Conservation (phyloP, 2,113 vertebrate species). For the Pelobates fuscus region DNA sequence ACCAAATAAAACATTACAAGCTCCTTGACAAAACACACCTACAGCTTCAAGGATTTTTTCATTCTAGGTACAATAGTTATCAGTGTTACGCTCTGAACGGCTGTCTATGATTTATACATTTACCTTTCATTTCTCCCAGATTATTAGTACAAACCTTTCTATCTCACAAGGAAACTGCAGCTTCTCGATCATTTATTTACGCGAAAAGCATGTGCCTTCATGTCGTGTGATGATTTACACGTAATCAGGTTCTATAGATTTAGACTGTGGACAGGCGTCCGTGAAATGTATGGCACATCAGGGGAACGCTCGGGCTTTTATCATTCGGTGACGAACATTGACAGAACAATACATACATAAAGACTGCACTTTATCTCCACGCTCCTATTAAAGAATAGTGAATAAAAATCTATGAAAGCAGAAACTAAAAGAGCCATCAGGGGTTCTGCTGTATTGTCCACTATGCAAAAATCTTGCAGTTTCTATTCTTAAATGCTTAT, state of each 20-base stretch:
- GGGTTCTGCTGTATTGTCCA: constrained; percentile 7
- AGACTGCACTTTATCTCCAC: neutral
- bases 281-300: neutral
- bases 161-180: neutral
- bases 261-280: too few relatives aligned
- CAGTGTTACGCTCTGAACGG: too few relatives aligned
- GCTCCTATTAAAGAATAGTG: constrained; percentile 16
- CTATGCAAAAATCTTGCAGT: too few relatives aligned
- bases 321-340: constrained; percentile 26
- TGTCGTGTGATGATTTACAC: constrained; percentile 26
- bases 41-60: too few relatives aligned
- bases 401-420: neutral
- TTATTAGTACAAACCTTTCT: neutral
- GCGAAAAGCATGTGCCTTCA: neutral
- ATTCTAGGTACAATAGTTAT: neutral
- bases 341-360: constrained; percentile 39
- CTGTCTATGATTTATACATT: neutral
- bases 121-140: neutral
- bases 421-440: neutral
- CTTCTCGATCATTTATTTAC: constrained; percentile 16
- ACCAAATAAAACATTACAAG: too few relatives aligned
- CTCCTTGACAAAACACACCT: too few relatives aligned
- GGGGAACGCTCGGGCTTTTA: constrained; percentile 2
- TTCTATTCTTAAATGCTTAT: too few relatives aligned
- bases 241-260: neutral